phyloP scores from a whole-genome alignment of 2,113 vertebrate genomes.

The Cyprinodon brontotheroides region DNA sequence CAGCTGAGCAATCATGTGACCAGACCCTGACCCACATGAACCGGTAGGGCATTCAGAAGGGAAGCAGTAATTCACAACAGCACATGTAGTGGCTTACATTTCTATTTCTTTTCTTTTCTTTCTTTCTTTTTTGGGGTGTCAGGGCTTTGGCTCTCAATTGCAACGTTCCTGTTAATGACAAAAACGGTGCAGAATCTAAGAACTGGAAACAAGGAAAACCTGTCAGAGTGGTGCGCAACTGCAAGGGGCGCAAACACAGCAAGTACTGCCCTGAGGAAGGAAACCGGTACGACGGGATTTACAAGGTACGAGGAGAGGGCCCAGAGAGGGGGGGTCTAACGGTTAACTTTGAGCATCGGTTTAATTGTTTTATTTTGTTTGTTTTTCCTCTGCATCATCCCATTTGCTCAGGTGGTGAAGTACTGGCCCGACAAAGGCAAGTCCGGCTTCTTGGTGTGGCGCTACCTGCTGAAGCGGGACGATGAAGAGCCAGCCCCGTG shows the following conservation, averaged over 20 bases:
- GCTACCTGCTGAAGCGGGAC: conserved; percentile 91
- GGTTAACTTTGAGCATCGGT: not conserved
- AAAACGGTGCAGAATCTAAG: conserved; percentile 88
- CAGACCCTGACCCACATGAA: conserved; percentile 99
- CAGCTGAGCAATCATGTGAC: conserved; percentile 96
- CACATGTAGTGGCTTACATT: not conserved
- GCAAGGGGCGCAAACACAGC: conserved; percentile 93
- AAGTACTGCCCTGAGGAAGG: conserved; percentile 92
- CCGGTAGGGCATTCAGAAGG: conserved; percentile 76
- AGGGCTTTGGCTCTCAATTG: conserved; percentile 96
- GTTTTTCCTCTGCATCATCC: not conserved
- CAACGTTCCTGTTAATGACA: conserved; percentile 88
- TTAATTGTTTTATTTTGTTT: not conserved
- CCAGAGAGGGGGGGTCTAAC: not conserved
- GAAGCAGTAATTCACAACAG: not conserved
- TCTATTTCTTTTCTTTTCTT: not conserved
- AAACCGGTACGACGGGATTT: conserved; percentile 96
- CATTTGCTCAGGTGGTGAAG: conserved; percentile 84
- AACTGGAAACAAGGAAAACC: conserved; percentile 95
- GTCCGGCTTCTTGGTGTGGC: conserved; percentile 96
- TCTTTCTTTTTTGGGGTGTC: not conserved
- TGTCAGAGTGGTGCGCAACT: conserved; percentile 90
- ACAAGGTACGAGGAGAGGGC: conserved; percentile 82
- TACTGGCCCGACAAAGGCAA: conserved; percentile 98
- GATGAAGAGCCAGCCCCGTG: conserved; percentile 94